A percentile compares a stretch with the other conserved stretches of the same genome.
Conservation (phyloP, 2,797 vertebrate genomes). For the Acrocephalus scirpaceus region DNA sequence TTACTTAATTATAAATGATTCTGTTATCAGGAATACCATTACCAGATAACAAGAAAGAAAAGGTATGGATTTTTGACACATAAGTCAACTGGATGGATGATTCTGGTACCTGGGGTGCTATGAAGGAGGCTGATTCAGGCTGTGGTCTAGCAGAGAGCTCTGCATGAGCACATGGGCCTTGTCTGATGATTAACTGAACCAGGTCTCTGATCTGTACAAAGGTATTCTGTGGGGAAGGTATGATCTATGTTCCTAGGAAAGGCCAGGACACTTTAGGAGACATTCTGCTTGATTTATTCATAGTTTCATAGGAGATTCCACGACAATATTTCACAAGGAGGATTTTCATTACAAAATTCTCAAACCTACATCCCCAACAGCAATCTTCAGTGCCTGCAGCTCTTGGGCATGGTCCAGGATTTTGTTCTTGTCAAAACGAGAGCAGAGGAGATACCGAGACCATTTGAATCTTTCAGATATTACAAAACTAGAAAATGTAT, state of each 20-base stretch:
- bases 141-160: neutral
- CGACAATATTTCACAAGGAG: conserved; percentile 23
- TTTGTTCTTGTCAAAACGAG: conserved; percentile 30
- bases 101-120: neutral
- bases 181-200: conserved; percentile 6
- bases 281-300: conserved; percentile 25
- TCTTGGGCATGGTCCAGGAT: conserved; percentile 5
- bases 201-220: neutral
- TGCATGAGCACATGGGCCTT: neutral
- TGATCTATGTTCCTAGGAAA: conserved; percentile 36
- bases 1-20: neutral
- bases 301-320: conserved; percentile 20
- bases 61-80: neutral
- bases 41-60: neutral
- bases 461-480: neutral
- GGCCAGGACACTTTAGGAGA: conserved; percentile 20
- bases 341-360: conserved; percentile 47
- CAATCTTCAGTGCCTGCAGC: conserved; percentile 1
- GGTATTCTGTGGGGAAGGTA: neutral
- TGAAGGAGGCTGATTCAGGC: neutral
- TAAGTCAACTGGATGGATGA: neutral
- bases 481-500: neutral
- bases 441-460: neutral
- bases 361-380: neutral
- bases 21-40: neutral